Evolutionary conservation across 2,888 invertebrate species (phyloP).

Genomic region (Oxytorus armatus): DNA sequence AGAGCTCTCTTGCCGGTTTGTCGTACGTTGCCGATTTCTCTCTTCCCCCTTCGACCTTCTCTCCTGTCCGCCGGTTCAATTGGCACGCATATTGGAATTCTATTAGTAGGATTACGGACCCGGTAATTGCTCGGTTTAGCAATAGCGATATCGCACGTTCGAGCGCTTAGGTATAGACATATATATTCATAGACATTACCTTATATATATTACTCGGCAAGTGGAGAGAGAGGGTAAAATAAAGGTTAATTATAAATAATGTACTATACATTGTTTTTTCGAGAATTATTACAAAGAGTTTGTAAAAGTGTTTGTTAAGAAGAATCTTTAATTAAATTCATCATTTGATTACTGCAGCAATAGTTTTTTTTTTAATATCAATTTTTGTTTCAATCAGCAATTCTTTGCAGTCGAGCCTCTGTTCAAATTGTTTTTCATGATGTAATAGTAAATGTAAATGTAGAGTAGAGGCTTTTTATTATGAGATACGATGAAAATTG

Average conservation of each 20-base stretch:
- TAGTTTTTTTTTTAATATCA: too few relatives aligned
- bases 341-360: too few relatives aligned
- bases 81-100: constrained; percentile 81
- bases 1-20: constrained; percentile 3
- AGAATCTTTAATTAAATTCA: too few relatives aligned
- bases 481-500: not conserved
- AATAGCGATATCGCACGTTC: constrained; percentile 74
- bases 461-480: not conserved
- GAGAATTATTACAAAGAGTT: too few relatives aligned
- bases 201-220: too few relatives aligned
- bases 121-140: constrained; percentile 79
- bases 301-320: too few relatives aligned
- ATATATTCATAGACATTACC: not conserved
- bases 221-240: too few relatives aligned
- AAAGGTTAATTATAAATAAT: too few relatives aligned
- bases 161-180: constrained; percentile 11
- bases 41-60: not conserved
- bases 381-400: too few relatives aligned
- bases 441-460: not conserved
- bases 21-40: constrained; percentile 45
- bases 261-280: too few relatives aligned
- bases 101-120: constrained; percentile 78
- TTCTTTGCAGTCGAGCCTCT: too few relatives aligned
- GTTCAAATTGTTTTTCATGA: too few relatives aligned
- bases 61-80: constrained; percentile 73